These are phyloP conservation scores for Clitarchus hookeri DNA, from an alignment of 2,888 invertebrate genomes.

Conservation along the genomic window DNA sequence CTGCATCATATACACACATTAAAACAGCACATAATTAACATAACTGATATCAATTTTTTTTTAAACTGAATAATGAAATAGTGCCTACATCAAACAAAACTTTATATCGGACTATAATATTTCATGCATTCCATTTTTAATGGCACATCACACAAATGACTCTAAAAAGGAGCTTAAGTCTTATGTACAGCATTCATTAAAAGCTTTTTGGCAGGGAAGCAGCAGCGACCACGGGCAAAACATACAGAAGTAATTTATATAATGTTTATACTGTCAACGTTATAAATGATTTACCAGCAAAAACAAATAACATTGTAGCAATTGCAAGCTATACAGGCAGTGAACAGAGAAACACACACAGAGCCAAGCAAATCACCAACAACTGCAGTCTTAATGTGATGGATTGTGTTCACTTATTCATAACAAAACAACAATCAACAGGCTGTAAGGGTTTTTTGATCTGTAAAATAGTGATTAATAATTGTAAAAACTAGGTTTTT, in stretches of 20 bases:
- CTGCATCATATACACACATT: too few relatives aligned
- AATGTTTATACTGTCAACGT: neutral
- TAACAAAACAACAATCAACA: neutral
- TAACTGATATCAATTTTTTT: too few relatives aligned
- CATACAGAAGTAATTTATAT: neutral
- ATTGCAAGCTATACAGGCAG: neutral
- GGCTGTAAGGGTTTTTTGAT: too few relatives aligned
- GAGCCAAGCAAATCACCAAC: neutral
- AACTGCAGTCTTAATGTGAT: neutral
- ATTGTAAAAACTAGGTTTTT: too few relatives aligned
- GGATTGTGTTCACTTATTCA: neutral
- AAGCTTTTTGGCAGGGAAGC: conserved; percentile 40
- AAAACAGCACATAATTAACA: too few relatives aligned
- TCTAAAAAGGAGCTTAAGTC: neutral
- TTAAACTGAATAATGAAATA: too few relatives aligned
- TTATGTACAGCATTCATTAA: conserved; percentile 29
- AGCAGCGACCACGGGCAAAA: conserved; percentile 45
- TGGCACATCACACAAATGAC: neutral
- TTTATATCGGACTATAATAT: neutral
- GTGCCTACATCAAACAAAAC: neutral
- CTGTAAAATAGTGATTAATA: too few relatives aligned
- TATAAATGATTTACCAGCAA: neutral
- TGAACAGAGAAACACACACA: neutral
- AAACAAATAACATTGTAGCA: neutral
- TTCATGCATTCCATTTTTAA: neutral